Conservation (phyloP, 1,140 invertebrate species). For the Xylocopa sonorina region DNA sequence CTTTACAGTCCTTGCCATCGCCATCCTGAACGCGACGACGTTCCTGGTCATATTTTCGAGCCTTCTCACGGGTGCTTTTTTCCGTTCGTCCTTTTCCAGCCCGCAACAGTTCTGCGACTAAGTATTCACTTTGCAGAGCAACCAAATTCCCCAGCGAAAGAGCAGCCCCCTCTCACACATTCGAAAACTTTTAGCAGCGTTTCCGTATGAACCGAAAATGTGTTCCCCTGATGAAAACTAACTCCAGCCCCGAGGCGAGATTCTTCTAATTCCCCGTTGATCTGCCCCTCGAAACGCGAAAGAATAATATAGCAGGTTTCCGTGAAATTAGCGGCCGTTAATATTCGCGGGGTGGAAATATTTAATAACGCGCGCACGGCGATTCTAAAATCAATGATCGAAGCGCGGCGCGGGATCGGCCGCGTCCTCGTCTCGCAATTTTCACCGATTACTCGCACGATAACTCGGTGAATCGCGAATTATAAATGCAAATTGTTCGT, state of each 20-base stretch:
- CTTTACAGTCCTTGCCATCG: conserved; percentile 4
- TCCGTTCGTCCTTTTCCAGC: not conserved
- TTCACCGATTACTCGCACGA: not conserved
- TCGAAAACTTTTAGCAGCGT: conserved; percentile 13
- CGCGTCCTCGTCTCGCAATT: not conserved
- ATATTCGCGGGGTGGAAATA: conserved; percentile 7
- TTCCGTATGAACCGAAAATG: conserved; percentile 7
- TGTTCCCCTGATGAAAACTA: not conserved
- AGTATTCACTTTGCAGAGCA: not conserved
- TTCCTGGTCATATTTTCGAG: not conserved
- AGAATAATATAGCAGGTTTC: not conserved
- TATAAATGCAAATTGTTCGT: conserved; percentile 22
- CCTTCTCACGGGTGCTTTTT: too few species aligned
- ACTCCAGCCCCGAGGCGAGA: not conserved
- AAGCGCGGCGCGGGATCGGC: not conserved
- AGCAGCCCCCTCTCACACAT: not conserved
- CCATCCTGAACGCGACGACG: too few species aligned
- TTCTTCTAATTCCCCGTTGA: not conserved
- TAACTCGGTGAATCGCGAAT: conserved; percentile 1
- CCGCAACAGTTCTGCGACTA: not conserved
- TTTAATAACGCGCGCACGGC: not conserved
- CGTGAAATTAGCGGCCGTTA: not conserved
- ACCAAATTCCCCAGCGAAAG: not conserved
- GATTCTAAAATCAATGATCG: not conserved
- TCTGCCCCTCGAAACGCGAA: not conserved